A percentile compares a stretch with the other conserved stretches of the same genome.
phyloP scores from a whole-genome alignment of 2,797 vertebrate species.

The Helarctos malayanus region DNA sequence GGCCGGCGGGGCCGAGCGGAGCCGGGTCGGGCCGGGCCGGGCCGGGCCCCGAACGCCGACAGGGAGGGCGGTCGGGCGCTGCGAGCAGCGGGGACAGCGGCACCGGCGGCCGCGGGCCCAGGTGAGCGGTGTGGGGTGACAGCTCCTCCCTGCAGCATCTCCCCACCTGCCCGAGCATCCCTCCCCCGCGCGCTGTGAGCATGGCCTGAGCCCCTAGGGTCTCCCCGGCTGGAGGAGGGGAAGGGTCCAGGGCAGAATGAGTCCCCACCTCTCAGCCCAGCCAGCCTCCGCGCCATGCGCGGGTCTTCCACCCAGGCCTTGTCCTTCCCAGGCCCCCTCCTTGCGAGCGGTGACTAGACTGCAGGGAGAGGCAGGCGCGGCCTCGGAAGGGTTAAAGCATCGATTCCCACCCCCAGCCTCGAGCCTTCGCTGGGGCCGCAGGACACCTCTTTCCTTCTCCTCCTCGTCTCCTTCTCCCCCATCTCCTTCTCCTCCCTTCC shows the following conservation, averaged over 20 bases:
- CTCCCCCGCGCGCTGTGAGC: conserved; percentile 7
- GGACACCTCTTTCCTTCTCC: background rate
- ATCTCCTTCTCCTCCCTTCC: background rate
- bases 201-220: background rate
- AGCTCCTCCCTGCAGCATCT: conserved; percentile 60
- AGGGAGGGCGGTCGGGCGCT: conserved; percentile 32
- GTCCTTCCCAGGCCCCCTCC: conserved; percentile 62
- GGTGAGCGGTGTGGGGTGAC: conserved; percentile 72
- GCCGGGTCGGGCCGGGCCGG: background rate
- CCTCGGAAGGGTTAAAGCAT: conserved; percentile 66
- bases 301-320: conserved; percentile 53
- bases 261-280: background rate
- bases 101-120: conserved; percentile 54
- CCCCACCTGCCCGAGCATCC: conserved; percentile 62
- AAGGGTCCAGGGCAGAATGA: background rate
- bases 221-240: background rate
- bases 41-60: conserved; percentile 9
- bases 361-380: conserved; percentile 31
- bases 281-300: background rate
- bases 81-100: conserved; percentile 57
- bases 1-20: conserved; percentile 57
- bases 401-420: background rate
- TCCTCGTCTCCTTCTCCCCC: background rate
- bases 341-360: conserved; percentile 30
- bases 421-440: background rate